phyloP scores from a whole-genome alignment of 1,140 invertebrate species.

The Diorhabda sublineata region DNA sequence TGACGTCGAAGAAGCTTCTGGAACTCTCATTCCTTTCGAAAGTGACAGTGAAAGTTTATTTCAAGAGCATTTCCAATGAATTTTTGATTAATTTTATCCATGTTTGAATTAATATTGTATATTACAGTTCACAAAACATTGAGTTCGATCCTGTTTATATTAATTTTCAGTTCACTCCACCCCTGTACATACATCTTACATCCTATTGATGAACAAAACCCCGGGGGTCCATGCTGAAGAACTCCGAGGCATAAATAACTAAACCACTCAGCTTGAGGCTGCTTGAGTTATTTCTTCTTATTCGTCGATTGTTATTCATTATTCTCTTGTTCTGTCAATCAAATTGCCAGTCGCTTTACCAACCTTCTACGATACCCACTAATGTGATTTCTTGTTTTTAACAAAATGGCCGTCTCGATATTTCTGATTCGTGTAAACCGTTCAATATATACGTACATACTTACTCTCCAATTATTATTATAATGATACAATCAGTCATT shows the following conservation, averaged over 20 bases:
- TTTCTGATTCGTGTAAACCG: neutral
- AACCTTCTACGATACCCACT: neutral
- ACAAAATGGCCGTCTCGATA: neutral
- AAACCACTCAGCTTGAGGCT: slow-evolving; percentile 1
- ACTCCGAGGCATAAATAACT: neutral
- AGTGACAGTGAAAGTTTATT: slow-evolving; percentile 39
- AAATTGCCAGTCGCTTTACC: neutral
- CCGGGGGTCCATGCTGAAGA: slow-evolving; percentile 1
- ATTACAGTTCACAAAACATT: neutral
- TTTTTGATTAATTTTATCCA: neutral
- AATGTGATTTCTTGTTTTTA: neutral
- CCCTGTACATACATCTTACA: slow-evolving; percentile 1
- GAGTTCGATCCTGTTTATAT: neutral
- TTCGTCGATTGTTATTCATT: slow-evolving; percentile 2
- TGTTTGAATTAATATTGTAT: too few species aligned
- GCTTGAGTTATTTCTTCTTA: slow-evolving; percentile 2
- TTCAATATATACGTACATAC: too few species aligned
- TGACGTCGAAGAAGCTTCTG: slow-evolving; percentile 46
- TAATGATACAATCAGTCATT: too few species aligned
- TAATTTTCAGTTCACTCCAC: too few species aligned
- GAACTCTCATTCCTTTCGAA: slow-evolving; percentile 44
- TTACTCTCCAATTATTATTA: too few species aligned
- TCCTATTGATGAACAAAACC: neutral
- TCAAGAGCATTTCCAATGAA: slow-evolving; percentile 37
- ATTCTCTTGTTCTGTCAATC: neutral